Conservation (phyloP, 2,888 invertebrate genomes). For the Philhelius pedissequus region DNA sequence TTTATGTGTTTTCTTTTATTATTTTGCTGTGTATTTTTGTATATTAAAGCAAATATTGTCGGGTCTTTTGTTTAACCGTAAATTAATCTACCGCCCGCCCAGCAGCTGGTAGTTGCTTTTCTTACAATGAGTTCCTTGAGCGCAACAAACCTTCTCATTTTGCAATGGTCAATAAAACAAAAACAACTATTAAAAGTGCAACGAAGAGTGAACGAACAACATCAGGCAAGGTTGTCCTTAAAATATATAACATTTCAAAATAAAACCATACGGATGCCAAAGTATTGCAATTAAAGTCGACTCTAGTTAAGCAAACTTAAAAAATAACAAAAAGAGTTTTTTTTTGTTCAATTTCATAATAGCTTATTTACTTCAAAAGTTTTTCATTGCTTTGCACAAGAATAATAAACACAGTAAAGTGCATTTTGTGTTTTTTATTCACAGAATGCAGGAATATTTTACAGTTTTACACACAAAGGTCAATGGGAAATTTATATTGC, state of each 20-base stretch:
- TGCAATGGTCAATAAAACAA: background rate
- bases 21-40: background rate
- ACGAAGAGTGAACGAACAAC: background rate
- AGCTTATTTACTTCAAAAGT: constrained; percentile 6
- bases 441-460: background rate
- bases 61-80: too few relatives aligned
- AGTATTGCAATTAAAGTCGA: constrained; percentile 3
- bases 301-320: background rate
- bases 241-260: background rate
- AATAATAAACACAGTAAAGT: background rate
- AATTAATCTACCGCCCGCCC: background rate
- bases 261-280: background rate
- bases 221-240: background rate
- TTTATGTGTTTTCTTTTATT: background rate
- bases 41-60: background rate
- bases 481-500: background rate
- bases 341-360: background rate
- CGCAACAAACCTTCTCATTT: background rate
- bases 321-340: background rate
- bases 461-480: background rate
- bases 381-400: constrained; percentile 1
- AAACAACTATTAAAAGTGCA: background rate
- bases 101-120: background rate
- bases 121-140: background rate
- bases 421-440: background rate